Base-by-base conservation (phyloP, 1,140 invertebrate genomes). In the Calephelis nemesis region DNA sequence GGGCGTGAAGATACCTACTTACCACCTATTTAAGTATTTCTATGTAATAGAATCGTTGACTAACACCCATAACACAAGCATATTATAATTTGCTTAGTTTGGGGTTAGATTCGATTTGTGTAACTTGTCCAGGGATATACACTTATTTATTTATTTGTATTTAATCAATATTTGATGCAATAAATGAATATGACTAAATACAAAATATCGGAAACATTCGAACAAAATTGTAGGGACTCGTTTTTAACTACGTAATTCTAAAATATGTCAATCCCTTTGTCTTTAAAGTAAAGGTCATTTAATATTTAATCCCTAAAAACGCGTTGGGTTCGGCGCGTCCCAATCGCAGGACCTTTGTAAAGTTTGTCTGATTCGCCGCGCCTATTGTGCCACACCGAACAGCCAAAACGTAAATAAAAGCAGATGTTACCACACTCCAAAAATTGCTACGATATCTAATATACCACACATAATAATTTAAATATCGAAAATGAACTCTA, bases 341-440 rank as follows among this genome's bases (percentile, higher is more conserved):
- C 73, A 63, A 50, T 64, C 71, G 71, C 62, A 67, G 70, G 67
- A 72, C 71, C 76, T 80, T 77, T 89, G 85, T 87, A 75, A 77
- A 72, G 74, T 75, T 73, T 65, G 82, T 77, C 76, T 79, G 83
- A 86, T 86, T 84, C 82, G 78, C 77, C 79, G 84, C 87, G 79
- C 84, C 85, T 82, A 87, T 90, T 89, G 84, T 87, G 78, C 79
- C 71, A 75, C 82, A 76, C 77, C 85, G 84, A 45, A 75, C 72
- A 88, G 82, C 85, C 84, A 81, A 87, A 90, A 89, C 88, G 84
- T 91, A 91, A 91, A 91, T 91, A 91, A 89, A 89, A 72, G 84
- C 88, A 90, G 87, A 89, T 90, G 88, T 90, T 90, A 83, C 88
- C 86, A 69, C 82, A 85, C 85, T 87, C 85, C 83, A 82, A 84